Percentiles rank a stretch among this genome's conserved stretches.
Evolutionary conservation across 1,140 invertebrate genomes (phyloP).

Genomic region (Drosophila tani): DNA sequence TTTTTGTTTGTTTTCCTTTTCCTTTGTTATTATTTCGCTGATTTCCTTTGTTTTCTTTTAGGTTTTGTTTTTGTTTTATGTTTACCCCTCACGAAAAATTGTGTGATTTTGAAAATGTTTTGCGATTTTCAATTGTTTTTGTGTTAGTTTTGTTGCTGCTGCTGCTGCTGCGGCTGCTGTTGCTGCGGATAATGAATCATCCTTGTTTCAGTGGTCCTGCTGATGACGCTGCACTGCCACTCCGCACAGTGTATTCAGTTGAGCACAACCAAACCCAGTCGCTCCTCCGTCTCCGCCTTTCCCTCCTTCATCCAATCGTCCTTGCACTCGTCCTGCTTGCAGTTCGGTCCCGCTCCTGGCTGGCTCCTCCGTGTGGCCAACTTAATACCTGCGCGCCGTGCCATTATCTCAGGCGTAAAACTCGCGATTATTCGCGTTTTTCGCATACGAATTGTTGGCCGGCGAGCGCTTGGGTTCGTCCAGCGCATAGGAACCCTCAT

Average conservation of each 20-base stretch:
- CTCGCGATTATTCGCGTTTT: conserved; percentile 95
- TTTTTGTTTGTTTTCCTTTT: conserved; percentile 26
- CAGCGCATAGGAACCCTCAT: conserved; percentile 98
- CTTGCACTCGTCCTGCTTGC: conserved; percentile 20
- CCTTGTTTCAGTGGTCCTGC: conserved; percentile 26
- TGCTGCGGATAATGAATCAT: conserved; percentile 28
- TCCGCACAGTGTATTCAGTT: conserved; percentile 77
- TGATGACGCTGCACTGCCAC: conserved; percentile 31
- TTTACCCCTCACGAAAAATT: conserved; percentile 73
- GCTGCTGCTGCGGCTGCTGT: conserved; percentile 29
- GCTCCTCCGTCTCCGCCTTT: conserved; percentile 1
- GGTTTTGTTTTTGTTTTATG: conserved; percentile 20
- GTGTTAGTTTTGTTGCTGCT: conserved; percentile 54
- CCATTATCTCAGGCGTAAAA: conserved; percentile 95
- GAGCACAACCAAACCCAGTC: conserved; percentile 38
- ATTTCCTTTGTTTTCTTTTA: conserved; percentile 6
- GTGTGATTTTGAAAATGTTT: conserved; percentile 49
- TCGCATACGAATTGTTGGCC: conserved; percentile 95
- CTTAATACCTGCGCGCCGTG: conserved; percentile 79
- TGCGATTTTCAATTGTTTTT: conserved; percentile 45
- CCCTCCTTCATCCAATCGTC: conserved; percentile 1
- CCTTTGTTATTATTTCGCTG: conserved; percentile 26
- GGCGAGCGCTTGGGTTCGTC: conserved; percentile 98
- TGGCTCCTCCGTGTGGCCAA: conserved; percentile 23
- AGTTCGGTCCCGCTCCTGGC: conserved; percentile 23